Evolutionary conservation across 1,140 invertebrate genomes (phyloP).

Genomic region (Stegodyphus mimosarum): DNA sequence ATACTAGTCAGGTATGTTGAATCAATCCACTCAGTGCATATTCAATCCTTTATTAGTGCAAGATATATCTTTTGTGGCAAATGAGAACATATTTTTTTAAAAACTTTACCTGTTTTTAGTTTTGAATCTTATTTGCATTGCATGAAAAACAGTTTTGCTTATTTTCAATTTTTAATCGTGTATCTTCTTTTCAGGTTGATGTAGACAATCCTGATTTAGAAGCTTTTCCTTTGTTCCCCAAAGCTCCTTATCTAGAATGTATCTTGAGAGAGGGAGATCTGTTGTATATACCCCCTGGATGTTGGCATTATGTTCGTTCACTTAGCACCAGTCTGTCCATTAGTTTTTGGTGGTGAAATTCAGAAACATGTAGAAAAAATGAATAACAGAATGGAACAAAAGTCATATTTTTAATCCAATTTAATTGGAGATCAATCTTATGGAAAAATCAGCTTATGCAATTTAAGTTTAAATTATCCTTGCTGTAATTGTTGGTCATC

Average conservation of each 20-base stretch:
- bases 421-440: no score
- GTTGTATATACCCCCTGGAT: conserved; percentile 74
- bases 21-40: no score
- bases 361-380: background rate
- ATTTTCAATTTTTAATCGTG: no score
- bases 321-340: conserved; percentile 74
- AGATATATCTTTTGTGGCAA: no score
- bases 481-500: no score
- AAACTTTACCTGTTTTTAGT: no score
- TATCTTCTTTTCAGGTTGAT: conserved; percentile 67
- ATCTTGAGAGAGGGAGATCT: conserved; percentile 72
- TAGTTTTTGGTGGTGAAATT: conserved; percentile 73
- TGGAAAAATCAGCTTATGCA: no score
- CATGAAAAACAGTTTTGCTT: no score
- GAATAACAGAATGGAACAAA: background rate
- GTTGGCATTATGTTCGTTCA: conserved; percentile 75
- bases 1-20: conserved; percentile 72
- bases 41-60: no score
- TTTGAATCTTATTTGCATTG: no score
- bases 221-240: conserved; percentile 69
- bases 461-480: no score
- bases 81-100: no score
- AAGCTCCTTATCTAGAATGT: conserved; percentile 69
- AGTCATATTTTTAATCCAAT: background rate
- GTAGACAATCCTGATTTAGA: conserved; percentile 70